Base-by-base conservation (phyloP, 1,140 invertebrate species). In the Drosophila ananassae region DNA sequence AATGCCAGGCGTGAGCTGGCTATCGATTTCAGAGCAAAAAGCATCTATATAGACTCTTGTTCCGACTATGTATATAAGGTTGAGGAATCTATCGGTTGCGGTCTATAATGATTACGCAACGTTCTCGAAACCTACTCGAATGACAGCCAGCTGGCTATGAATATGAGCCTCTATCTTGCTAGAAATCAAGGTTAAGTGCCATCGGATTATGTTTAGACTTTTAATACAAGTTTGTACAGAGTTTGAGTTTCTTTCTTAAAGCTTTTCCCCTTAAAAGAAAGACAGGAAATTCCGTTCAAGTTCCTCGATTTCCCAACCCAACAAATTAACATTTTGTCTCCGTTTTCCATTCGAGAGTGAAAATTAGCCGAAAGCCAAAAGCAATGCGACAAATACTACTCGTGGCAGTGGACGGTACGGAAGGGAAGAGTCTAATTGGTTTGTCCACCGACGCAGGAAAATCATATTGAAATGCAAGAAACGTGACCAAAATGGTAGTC, bases 11-110 rank as follows among this genome's bases (percentile, higher is more conserved):
- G 73, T 37, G 48, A 47, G 77, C 41, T 25, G 32, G 46, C 60
- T 77, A 84, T 81, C 73, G 77, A 81, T 87, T 85, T 54, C 72
- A 59, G 58, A 41, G 51, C 28, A 44, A 54, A 53, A 74, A 64
- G 53, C 37, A 64, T 48, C 41, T 44, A 44, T 54, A 34, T 34
- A 37, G 12, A n/a, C 10, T 37, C 10, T 10, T 37, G 3, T 5
- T 37, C 34, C 12, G 34, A 37, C 12, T 37, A 28, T 5, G 25
- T 28, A 37, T 37, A 37, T 10, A 10, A 9, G 10, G 32, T 10
- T 34, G 10, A 34, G 32, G 32, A 34, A 34, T 66, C 62, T 48
- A 55, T 68, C 17, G 48, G n/a, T 6, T 48, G 62, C 17, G 64
- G 64, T 28, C 25, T 7, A 28, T 55, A 30, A 67, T 30, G 48